Evolutionary conservation across 2,888 invertebrate species (phyloP), one percentile per base, ranked within the genome.

Genomic region (Harpalus rubripes): DNA sequence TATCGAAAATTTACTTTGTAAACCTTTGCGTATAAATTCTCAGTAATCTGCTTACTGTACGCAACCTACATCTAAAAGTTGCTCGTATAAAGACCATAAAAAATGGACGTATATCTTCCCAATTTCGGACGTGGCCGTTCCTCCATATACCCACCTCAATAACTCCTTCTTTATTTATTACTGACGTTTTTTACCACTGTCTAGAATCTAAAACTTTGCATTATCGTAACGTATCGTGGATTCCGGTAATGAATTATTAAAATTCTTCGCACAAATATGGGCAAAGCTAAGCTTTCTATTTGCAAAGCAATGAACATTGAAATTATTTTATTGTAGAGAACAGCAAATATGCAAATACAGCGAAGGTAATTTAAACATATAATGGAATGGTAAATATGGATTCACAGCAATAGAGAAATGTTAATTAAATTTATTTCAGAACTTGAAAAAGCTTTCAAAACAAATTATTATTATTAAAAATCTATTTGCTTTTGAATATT

Each of bases 1-100:
- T 59, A 18, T 16, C 59, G 16, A 15, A 59, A 59, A 52, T 52
- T 52, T 52, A 52, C 44, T 52, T 52, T 52, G 44, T 59, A 59
- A 16, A 16, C 59, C 59, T 16, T 59, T 22, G 63, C 10, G 22
- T 32, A 68, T 68, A 68, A 68, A 68, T 68, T 68, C 15, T 10
- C 32, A 32, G 32, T 68, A 68, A 68, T 68, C 68, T 68, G 39
- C 68, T 68, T 68, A 39, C n/a, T 15, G 68, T 68, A 39, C 59
- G 32, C 32, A 32, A 3, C 68, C 68, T 68, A 68, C 26, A 68
- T 68, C 68, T 68, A 32, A n/a, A 39, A 63, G 63, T 63, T 68
- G 68, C 32, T 68, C 68, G 68, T 68, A 68, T 68, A 68, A 68
- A 39, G 68, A 32, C 68, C 68, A 15, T 68, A 68, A 68, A 63